Evolutionary conservation across 2,113 vertebrate species (phyloP).

Genomic region (Psittacus erithacus): DNA sequence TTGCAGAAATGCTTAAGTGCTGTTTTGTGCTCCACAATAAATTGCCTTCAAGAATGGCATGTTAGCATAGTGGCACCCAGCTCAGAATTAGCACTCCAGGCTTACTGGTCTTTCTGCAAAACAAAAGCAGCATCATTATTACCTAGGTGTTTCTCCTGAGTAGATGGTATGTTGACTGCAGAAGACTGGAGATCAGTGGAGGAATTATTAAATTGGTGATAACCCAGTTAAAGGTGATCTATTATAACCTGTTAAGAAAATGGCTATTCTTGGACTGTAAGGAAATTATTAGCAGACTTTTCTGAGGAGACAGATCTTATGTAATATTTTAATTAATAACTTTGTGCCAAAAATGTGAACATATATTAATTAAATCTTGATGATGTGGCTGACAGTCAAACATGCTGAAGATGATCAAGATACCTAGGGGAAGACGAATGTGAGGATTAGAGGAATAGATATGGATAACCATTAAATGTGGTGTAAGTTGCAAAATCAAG

Average conservation of each 20-base stretch:
- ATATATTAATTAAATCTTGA: neutral
- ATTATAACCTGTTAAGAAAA: neutral
- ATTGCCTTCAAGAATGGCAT: neutral
- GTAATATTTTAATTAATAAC: neutral
- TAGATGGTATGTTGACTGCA: neutral
- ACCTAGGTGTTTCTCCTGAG: neutral
- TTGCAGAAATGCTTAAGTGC: neutral
- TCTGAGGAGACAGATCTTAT: neutral
- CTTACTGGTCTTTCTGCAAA: neutral
- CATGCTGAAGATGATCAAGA: neutral
- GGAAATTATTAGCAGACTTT: neutral
- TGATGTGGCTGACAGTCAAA: neutral
- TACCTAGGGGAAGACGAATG: neutral
- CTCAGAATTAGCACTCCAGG: neutral
- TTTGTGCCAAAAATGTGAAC: neutral
- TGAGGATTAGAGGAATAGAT: neutral
- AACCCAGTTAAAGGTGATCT: neutral
- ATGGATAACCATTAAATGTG: neutral
- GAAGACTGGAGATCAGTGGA: neutral
- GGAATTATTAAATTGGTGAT: neutral
- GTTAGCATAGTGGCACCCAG: neutral
- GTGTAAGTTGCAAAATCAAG: neutral
- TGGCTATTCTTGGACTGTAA: neutral
- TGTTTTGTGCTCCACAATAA: neutral
- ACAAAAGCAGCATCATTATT: neutral